Evolutionary conservation across 2,113 vertebrate genomes (phyloP).

Genomic region (Nyctibius bracteatus): DNA sequence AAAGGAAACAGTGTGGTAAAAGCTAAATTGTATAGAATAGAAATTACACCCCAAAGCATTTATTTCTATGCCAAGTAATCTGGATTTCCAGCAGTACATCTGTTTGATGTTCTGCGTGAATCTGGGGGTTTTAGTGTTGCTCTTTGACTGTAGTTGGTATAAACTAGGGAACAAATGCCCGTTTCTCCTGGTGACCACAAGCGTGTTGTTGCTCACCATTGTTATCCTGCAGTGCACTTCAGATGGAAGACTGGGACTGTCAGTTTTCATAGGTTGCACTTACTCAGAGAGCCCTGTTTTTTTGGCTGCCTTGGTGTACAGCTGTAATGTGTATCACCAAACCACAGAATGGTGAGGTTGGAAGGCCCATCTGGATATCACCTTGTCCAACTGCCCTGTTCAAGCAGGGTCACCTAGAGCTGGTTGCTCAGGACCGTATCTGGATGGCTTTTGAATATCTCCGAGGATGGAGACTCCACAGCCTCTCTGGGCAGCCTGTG

Average conservation of each 20-base stretch:
- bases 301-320: background rate
- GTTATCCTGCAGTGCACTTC: background rate
- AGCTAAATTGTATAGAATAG: background rate
- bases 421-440: background rate
- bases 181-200: background rate
- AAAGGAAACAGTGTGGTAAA: background rate
- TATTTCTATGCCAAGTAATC: background rate
- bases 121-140: background rate
- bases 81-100: background rate
- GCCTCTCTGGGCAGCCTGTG: background rate
- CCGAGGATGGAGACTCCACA: accelerated
- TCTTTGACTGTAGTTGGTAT: background rate
- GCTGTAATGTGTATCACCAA: background rate
- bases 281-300: background rate
- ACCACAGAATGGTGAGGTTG: background rate
- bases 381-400: background rate
- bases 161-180: background rate
- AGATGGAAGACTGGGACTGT: background rate
- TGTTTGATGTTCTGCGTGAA: background rate
- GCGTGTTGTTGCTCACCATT: background rate
- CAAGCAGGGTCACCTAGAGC: background rate
- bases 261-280: background rate
- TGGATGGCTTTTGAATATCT: background rate
- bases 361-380: background rate
- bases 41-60: background rate